phyloP scores from a whole-genome alignment of 2,113 vertebrate genomes.

The Cathartes aura region DNA sequence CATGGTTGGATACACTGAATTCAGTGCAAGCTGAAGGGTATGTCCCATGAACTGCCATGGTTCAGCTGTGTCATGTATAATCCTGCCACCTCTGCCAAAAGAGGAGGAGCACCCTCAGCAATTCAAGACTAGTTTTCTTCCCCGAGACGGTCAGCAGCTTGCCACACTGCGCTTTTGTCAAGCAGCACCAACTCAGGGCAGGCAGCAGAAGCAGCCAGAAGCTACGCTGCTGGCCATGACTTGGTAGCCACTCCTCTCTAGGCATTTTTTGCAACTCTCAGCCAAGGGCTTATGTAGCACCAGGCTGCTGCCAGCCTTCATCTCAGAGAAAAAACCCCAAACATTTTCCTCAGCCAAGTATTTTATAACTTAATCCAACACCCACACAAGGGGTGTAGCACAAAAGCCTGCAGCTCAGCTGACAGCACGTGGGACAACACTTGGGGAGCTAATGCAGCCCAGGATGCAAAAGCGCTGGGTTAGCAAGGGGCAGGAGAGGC shows the following conservation, averaged over 20 bases:
- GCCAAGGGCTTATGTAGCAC: background rate
- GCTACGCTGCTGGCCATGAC: rapidly evolving
- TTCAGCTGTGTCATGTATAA: background rate
- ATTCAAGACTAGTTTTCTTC: background rate
- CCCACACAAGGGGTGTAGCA: background rate
- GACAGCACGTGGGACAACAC: background rate
- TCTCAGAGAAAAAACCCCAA: background rate
- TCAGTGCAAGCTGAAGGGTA: background rate
- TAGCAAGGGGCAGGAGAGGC: background rate
- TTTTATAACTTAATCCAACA: background rate
- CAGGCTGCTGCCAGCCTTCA: background rate
- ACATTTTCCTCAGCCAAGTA: background rate
- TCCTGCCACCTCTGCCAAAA: background rate
- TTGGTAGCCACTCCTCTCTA: background rate
- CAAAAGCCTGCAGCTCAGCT: background rate
- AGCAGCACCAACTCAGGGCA: background rate
- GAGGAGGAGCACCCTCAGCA: background rate
- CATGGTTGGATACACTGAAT: background rate
- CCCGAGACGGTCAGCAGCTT: rapidly evolving
- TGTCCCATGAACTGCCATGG: rapidly evolving
- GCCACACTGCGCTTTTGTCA: background rate
- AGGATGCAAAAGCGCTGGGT: background rate
- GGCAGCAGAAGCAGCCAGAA: background rate
- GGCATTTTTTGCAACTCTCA: background rate
- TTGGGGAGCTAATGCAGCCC: rapidly evolving